Evolutionary conservation across 1,140 invertebrate genomes (phyloP), one percentile per base, ranked within the genome.

Genomic region (Trypoxylus dichotomus): DNA sequence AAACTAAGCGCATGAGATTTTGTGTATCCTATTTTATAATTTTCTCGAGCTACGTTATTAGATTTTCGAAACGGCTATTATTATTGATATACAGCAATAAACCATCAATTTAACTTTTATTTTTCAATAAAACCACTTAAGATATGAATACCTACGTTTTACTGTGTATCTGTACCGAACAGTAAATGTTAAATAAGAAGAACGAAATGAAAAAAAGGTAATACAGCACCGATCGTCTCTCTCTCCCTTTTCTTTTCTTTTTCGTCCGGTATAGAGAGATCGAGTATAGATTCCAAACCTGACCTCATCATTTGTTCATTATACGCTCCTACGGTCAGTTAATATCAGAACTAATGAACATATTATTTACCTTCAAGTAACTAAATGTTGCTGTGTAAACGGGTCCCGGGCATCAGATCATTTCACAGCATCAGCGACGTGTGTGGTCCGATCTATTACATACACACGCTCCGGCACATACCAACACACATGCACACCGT

Each of bases 381-480:
- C 43, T 63, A 43, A 76, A 63, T 78, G 77, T 78, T 74, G 77
- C 77, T 80, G 79, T 80, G 79, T 80, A 78, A 80, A 80, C 77
- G 79, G 63, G 79, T 74, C 76, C 77, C 75, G 60, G 58, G 75
- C 78, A 79, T 77, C 81, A 79, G 81, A 82, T 80, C 79, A 80
- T 80, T 80, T 82, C 78, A 80, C 78, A 82, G 81, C 81, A 80
- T 78, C 79, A 79, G 47, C 81, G 73, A 79, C 80, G 81, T 82
- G 81, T 82, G 81, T 82, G 81, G 81, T 82, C 81, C 75, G 47
- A 77, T 60, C 79, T 79, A 80, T 82, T 79, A 80, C 81, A 79
- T 80, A 78, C 77, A 78, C 80, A 79, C 80, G 74, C 74, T 75
- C 21, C 43, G 27, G 32, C 74, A 75, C 74, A 75, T 75, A 75